Base-by-base conservation (phyloP, 2,888 invertebrate genomes). In the Torymus aiolomorphi region DNA sequence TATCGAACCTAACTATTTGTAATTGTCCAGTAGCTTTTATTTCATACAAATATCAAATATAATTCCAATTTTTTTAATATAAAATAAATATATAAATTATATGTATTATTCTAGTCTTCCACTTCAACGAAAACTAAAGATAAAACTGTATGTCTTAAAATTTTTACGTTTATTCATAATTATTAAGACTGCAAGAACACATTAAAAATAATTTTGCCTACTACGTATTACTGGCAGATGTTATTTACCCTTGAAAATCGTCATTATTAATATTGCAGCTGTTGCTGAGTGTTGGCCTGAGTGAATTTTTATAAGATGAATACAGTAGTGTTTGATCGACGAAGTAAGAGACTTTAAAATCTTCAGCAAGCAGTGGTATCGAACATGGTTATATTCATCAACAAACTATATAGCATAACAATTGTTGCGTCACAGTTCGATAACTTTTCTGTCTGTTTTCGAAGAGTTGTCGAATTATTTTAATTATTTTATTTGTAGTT, bases 281-380 rank as follows among this genome's bases (percentile, higher is more conserved):
- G 56, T 76, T 70, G 67, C 56, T 67, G 75, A 63, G 57, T 56
- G 76, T 63, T 67, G 76, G 49, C 76, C 70, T 77, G 70, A 63
- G 49, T 71, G 51, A 65, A 65, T 65, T 71, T 77, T 71, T 65
- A 77, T 57, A 71, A 70, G 56, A 70, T 63, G 57, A 71, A 65
- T 70, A 62, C 20, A 20, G 14, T 62, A 56, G 42, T 76, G 70
- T 76, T 63, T 63, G 49, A 56, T 70, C 20, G 24, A 49, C 13
- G 16, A 12, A 12, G 52, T 54, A n/a, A 54, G 52, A 12, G 61
- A 62, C n/a, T 24, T 24, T 3, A n/a, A 24, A 69, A 62, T 20
- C 49, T 56, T 59, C 11, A 49, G 24, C 13, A 52, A 67, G 57
- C 54, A 61, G 20, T 76, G 14, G 31, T n/a, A n/a, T 75, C 61